These are phyloP conservation scores for Ormia ochracea DNA, from an alignment of 2,888 invertebrate species.

Conservation along the genomic window DNA sequence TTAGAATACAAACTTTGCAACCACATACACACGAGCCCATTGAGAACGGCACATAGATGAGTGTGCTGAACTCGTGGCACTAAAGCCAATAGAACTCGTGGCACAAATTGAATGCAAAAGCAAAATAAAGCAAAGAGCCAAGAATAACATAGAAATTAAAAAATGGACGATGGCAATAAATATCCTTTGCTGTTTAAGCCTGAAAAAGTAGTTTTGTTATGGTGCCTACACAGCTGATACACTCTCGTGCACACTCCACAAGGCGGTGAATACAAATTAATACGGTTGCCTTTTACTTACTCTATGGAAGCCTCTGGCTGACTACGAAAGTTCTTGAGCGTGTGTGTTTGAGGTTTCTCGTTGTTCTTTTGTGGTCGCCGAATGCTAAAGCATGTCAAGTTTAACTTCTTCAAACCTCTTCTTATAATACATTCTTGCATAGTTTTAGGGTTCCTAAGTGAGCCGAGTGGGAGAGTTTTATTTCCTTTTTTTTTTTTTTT, in stretches of 20 bases:
- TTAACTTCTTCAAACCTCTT: slow-evolving; percentile 44
- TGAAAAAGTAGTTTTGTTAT: slow-evolving; percentile 44
- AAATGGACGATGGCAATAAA: slow-evolving; percentile 52
- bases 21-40: slow-evolving; percentile 20
- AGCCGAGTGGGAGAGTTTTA: not conserved
- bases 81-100: slow-evolving; percentile 3
- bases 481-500: not conserved
- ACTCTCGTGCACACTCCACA: not conserved
- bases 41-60: not conserved
- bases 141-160: not conserved
- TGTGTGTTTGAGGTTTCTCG: not conserved
- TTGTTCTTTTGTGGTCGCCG: slow-evolving; percentile 61
- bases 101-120: slow-evolving; percentile 23
- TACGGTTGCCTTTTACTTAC: slow-evolving; percentile 1
- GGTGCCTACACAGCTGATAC: not conserved
- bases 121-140: slow-evolving; percentile 12
- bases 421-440: slow-evolving; percentile 6
- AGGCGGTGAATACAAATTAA: slow-evolving; percentile 1
- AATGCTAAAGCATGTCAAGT: slow-evolving; percentile 54
- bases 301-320: no score
- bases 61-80: not conserved
- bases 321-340: not conserved
- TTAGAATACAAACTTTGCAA: not conserved
- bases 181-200: slow-evolving; percentile 41
- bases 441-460: not conserved